These are phyloP conservation scores for Hypena proboscidalis DNA, from an alignment of 2,888 invertebrate genomes.

Conservation along the genomic window DNA sequence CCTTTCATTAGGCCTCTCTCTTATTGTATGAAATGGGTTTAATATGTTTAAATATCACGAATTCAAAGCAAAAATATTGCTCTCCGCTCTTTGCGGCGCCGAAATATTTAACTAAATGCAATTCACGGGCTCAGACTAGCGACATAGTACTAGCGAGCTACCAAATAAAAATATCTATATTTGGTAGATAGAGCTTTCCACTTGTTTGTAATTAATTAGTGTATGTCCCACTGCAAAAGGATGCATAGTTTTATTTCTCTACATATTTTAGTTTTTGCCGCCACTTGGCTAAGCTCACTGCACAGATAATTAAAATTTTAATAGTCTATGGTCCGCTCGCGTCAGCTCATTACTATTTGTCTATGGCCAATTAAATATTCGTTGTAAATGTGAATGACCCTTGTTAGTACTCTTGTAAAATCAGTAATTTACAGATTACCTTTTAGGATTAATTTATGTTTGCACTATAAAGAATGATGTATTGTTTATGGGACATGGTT, in stretches of 20 bases:
- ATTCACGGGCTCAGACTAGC: conserved; percentile 3
- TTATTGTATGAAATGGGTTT: neutral
- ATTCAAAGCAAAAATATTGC: neutral
- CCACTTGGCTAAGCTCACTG: conserved; percentile 8
- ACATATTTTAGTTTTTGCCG: conserved; percentile 16
- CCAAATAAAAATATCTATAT: conserved; percentile 14
- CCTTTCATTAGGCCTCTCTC: neutral
- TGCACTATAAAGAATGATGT: conserved; percentile 55
- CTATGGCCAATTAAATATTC: conserved; percentile 28
- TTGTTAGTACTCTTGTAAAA: conserved; percentile 29
- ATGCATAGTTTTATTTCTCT: conserved; percentile 23
- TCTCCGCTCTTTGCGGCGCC: neutral
- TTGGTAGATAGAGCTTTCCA: conserved; percentile 10
- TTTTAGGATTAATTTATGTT: conserved; percentile 58
- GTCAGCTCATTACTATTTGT: conserved; percentile 31
- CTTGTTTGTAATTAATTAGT: conserved; percentile 34
- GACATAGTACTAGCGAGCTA: neutral
- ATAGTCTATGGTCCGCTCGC: conserved; percentile 14
- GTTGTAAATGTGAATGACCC: conserved; percentile 43
- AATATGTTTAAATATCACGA: neutral
- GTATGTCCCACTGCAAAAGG: conserved; percentile 20
- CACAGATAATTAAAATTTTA: conserved; percentile 31
- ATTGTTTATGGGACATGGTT: conserved; percentile 46
- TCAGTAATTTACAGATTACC: conserved; percentile 51
- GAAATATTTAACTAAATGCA: conserved; percentile 3